These are phyloP conservation scores for Scaptomyza hsui DNA, from an alignment of 1,140 invertebrate genomes.

Conservation along the genomic window DNA sequence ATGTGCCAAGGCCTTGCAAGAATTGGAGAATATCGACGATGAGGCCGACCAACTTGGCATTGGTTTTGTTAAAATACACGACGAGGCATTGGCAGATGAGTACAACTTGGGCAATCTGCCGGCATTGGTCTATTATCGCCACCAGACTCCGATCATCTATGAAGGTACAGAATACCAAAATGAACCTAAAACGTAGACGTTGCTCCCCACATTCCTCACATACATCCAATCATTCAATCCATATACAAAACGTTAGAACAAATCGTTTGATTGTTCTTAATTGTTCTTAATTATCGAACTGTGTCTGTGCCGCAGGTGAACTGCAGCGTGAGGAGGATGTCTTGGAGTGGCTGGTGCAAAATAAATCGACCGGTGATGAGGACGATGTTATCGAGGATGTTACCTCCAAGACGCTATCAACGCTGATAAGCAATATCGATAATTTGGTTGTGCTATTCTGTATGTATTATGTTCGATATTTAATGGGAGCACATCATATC, in stretches of 20 bases:
- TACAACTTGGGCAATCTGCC: conserved; percentile 95
- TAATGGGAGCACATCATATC: conserved; percentile 28
- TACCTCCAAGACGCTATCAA: conserved; percentile 93
- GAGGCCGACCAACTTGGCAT: conserved; percentile 97
- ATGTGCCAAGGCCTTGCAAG: conserved; percentile 94
- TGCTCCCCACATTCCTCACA: conserved; percentile 22
- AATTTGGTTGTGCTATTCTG: conserved; percentile 96
- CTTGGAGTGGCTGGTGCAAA: conserved; percentile 95
- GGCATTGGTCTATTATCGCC: conserved; percentile 95
- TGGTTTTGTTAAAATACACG: conserved; percentile 97
- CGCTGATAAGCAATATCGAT: conserved; percentile 94
- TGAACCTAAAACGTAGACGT: neutral
- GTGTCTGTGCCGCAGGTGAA: conserved; percentile 88
- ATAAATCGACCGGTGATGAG: conserved; percentile 96
- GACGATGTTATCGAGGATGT: conserved; percentile 97
- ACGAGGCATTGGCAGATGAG: conserved; percentile 95
- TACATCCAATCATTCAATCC: conserved; percentile 19
- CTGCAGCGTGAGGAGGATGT: conserved; percentile 96
- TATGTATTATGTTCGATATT: conserved; percentile 85
- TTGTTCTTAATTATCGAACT: conserved; percentile 48
- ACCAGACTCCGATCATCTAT: conserved; percentile 97
- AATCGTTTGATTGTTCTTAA: conserved; percentile 7
- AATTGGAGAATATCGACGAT: conserved; percentile 97
- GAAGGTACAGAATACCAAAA: conserved; percentile 88
- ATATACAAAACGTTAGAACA: conserved; percentile 22